A percentile compares a stretch with the other conserved stretches of the same genome.
Conservation (phyloP, 2,113 vertebrate species). For the Neopipo cinnamomea region DNA sequence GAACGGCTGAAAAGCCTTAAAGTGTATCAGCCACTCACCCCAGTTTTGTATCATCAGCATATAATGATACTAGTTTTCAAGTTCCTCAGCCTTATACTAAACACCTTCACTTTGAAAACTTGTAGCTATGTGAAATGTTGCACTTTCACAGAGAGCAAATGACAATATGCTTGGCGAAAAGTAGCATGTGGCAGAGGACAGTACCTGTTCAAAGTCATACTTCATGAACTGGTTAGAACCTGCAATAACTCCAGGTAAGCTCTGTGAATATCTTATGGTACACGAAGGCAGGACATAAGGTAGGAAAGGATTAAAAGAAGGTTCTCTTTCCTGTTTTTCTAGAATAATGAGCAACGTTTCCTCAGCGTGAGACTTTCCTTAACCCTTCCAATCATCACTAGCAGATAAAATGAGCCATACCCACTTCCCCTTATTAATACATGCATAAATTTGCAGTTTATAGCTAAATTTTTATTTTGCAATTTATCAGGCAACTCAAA, state of each 20-base stretch:
- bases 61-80: background rate
- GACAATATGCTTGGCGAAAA: background rate
- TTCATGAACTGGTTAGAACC: background rate
- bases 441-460: background rate
- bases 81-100: background rate
- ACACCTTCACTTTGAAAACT: background rate
- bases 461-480: background rate
- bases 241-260: background rate
- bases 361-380: background rate
- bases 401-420: background rate
- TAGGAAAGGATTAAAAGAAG: background rate
- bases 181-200: background rate
- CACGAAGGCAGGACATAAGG: background rate
- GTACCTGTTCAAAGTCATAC: background rate
- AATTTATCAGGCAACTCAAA: background rate
- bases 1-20: background rate
- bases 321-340: background rate
- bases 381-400: background rate
- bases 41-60: background rate
- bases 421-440: background rate
- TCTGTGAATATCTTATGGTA: background rate
- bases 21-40: background rate
- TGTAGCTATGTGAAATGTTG: background rate
- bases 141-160: background rate
- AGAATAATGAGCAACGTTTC: background rate